Evolutionary conservation across 2,888 invertebrate species (phyloP), one percentile per base, ranked within the genome.

Genomic region (Tipula unca): DNA sequence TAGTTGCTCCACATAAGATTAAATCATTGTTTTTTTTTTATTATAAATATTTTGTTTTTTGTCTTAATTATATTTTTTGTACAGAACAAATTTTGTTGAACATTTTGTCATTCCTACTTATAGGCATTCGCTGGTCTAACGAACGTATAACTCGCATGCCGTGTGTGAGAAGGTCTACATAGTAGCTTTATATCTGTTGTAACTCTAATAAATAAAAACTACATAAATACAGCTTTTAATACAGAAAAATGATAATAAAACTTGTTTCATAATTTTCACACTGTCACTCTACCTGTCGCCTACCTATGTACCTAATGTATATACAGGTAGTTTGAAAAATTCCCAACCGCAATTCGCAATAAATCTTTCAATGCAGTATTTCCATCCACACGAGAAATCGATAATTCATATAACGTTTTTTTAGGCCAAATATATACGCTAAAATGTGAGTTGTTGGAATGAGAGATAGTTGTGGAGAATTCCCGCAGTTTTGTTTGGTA

Each of bases 1-100:
- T 83, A 94, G 93, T 88, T 95, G 95, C 89, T 94, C 95, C 17
- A 84, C 84, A 8, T 84, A 84, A 84, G 36, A 36, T 83, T 83
- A 83, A 25, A 25, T 69, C 10, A 48, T 48, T 5, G 8, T 48
- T 48, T 69, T 25, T 25, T n/a, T 69, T 10, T 69, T 25, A 4
- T 10, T 25, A 69, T 69, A 20, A 1, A 69, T 69, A 13, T 69
- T 69, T 69, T 20, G 10, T 69, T 69, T n/a, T 25, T 25, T 13
- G 69, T 69, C 69, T 25, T 25, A 69, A 69, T 25, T 69, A 69
- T 69, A 14, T 25, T 69, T 83, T 83, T 83, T 83, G 83, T 83
- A 83, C 83, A 29, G 14, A 83, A n/a, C n/a, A 14, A 83, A 29
- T 29, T 25, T 69, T 69, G 25, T 69, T 69, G 13, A 69, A 10